These are phyloP conservation scores for Betta splendens DNA, from an alignment of 2,797 vertebrate species.

Conservation along the genomic window DNA sequence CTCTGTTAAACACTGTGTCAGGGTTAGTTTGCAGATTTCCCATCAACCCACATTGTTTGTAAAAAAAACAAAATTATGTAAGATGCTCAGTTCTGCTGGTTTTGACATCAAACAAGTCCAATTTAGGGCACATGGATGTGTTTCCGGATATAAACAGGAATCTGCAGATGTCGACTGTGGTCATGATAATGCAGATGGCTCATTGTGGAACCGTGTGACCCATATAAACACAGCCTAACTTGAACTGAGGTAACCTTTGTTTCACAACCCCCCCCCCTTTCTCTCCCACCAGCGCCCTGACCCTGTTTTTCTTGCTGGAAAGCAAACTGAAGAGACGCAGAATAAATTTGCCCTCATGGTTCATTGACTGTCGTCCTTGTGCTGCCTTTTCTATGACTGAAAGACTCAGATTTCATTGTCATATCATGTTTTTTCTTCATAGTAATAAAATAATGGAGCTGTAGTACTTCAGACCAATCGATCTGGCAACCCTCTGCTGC, in stretches of 20 bases:
- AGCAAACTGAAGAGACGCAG: not conserved
- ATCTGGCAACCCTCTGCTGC: too few relatives aligned
- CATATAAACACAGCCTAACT: constrained; percentile 13
- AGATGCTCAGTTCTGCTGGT: not conserved
- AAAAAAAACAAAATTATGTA: not conserved
- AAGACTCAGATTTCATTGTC: too few relatives aligned
- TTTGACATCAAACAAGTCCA: not conserved
- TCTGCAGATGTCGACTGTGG: not conserved
- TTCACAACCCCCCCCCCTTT: constrained; percentile 15
- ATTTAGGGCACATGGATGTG: not conserved
- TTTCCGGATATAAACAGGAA: constrained; percentile 4
- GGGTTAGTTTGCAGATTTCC: too few relatives aligned
- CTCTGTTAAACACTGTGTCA: too few relatives aligned
- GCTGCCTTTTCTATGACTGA: too few relatives aligned
- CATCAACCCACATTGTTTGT: constrained; percentile 2
- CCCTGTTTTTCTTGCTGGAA: constrained; percentile 7
- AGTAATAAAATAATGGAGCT: too few relatives aligned
- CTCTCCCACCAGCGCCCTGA: not conserved
- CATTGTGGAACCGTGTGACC: constrained; percentile 22
- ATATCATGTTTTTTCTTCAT: too few relatives aligned
- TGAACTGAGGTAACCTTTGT: constrained; percentile 58
- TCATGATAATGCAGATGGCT: not conserved
- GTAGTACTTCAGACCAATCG: too few relatives aligned
- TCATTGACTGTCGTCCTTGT: not conserved
- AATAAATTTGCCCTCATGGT: not conserved